Evolutionary conservation across 2,113 vertebrate genomes (phyloP).

Genomic region (Poeciliopsis occidentalis): DNA sequence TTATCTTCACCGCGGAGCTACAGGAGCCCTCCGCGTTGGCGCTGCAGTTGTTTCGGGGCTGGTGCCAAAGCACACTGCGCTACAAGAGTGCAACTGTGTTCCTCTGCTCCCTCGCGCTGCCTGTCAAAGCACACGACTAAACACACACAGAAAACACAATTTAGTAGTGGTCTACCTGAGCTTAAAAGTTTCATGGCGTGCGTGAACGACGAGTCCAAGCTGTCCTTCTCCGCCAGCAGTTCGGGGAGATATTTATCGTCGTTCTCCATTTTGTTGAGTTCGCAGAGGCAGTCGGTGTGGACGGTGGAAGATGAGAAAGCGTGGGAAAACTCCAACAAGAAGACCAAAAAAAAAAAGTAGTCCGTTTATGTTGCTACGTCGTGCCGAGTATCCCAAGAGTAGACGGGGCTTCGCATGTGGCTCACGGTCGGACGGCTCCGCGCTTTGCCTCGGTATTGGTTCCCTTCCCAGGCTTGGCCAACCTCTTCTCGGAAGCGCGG

Average conservation of each 20-base stretch:
- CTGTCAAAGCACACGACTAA: background rate
- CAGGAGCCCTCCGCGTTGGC: background rate
- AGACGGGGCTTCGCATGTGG: slow-evolving; percentile 57
- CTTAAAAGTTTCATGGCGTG: slow-evolving; percentile 93
- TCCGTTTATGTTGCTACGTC: slow-evolving; percentile 65
- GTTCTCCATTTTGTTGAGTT: slow-evolving; percentile 88
- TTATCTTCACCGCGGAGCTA: background rate
- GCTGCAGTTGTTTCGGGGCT: slow-evolving; percentile 5
- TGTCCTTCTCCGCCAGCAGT: slow-evolving; percentile 96
- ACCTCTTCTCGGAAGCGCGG: slow-evolving; percentile 21
- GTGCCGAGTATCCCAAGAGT: slow-evolving; percentile 43
- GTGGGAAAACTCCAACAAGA: slow-evolving; percentile 41
- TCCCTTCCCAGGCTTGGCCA: background rate
- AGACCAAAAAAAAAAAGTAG: slow-evolving; percentile 50
- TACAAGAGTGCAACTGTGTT: background rate
- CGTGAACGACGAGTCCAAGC: slow-evolving; percentile 95
- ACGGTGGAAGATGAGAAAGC: slow-evolving; percentile 28
- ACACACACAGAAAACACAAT: background rate
- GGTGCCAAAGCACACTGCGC: slow-evolving; percentile 34
- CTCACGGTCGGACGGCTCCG: slow-evolving; percentile 31
- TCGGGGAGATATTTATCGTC: slow-evolving; percentile 95
- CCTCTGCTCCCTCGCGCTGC: background rate
- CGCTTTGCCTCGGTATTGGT: slow-evolving; percentile 11
- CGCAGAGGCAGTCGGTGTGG: slow-evolving; percentile 34
- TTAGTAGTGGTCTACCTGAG: slow-evolving; percentile 82